Percentiles rank a stretch among this genome's conserved stretches.
Conservation (phyloP, 1,140 invertebrate species). For the Penaeus vannamei region DNA sequence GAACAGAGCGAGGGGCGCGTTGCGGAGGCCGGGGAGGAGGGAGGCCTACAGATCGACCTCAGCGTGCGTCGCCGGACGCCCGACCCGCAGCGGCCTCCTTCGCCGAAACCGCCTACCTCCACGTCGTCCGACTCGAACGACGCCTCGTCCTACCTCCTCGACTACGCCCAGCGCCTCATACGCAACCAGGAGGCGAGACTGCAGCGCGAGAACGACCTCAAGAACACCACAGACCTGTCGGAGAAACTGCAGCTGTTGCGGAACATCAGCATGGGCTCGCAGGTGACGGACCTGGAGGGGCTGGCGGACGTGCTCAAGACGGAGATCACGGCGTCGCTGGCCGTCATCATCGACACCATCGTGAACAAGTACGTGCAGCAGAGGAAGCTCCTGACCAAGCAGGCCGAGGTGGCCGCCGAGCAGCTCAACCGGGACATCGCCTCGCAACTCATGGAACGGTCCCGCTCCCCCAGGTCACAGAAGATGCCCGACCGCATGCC, state of each 20-base stretch:
- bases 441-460: slow-evolving; percentile 63
- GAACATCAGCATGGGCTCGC: slow-evolving; percentile 70
- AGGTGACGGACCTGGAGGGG: slow-evolving; percentile 80
- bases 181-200: slow-evolving; percentile 56
- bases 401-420: slow-evolving; percentile 75
- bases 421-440: slow-evolving; percentile 65
- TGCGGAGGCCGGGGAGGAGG: slow-evolving; percentile 55
- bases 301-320: slow-evolving; percentile 90
- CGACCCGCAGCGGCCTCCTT: slow-evolving; percentile 52
- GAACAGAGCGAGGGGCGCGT: slow-evolving; percentile 48
- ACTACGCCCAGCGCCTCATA: slow-evolving; percentile 68
- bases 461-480: slow-evolving; percentile 56
- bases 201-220: slow-evolving; percentile 69
- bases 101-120: slow-evolving; percentile 59
- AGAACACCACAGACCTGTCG: slow-evolving; percentile 65
- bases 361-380: slow-evolving; percentile 74
- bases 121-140: slow-evolving; percentile 61
- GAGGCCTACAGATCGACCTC: slow-evolving; percentile 66
- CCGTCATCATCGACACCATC: slow-evolving; percentile 90
- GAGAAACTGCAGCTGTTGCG: slow-evolving; percentile 71
- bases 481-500: slow-evolving; percentile 73
- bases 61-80: slow-evolving; percentile 59
- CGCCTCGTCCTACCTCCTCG: slow-evolving; percentile 68
- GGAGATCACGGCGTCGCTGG: slow-evolving; percentile 87
- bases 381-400: slow-evolving; percentile 78